Base-by-base conservation (phyloP, 1,140 invertebrate species). In the Aphelenchoides avenae region DNA sequence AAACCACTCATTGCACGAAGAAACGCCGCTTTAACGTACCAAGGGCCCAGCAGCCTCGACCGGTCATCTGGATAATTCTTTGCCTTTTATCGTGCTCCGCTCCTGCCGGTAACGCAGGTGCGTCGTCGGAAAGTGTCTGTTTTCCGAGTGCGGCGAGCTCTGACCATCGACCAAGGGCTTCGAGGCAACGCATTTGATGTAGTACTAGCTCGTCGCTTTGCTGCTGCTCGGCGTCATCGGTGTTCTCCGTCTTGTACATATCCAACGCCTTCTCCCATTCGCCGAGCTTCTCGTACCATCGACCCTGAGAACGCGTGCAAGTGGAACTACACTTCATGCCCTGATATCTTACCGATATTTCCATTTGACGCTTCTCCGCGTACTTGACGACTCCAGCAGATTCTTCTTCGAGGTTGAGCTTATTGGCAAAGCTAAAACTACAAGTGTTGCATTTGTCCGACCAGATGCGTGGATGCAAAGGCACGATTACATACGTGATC, bases 201-300 rank as follows among this genome's bases (percentile, higher is more conserved):
- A 98, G 79, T 20, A 85, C 85, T 0, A 91, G 83, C 44, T 92
- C 90, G 11, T 87, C 18, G 20, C 39, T 47, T 50, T 57, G 31
- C 27, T 37, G 46, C 39, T 47, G 5, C 11, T 30, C 9, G 20
- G 33, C 24, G 18, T 48, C 57, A 9, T 64, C 58, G 9, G 52
- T 37, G 72, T 78, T 76, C 9, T 82, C 81, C 5, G 82, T 60
- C 40, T 33, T 85, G 73, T 98, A 98, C 0, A 91, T 83, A 52
- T 86, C 82, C 13, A 97, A 80, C 0, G 95, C 95, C 75, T 89
- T 89, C 64, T 97, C 90, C 93, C 93, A 99, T 71, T 96, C 91
- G 74, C 97, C 91, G 1, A 99, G 80, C 77, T 97, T 97, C 76
- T 99, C 95, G 76, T 96, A 96, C 94, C 94, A 99, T 5, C 89